Evolutionary conservation across 1,140 invertebrate species (phyloP).

Genomic region (Ceratosolen fusciceps): DNA sequence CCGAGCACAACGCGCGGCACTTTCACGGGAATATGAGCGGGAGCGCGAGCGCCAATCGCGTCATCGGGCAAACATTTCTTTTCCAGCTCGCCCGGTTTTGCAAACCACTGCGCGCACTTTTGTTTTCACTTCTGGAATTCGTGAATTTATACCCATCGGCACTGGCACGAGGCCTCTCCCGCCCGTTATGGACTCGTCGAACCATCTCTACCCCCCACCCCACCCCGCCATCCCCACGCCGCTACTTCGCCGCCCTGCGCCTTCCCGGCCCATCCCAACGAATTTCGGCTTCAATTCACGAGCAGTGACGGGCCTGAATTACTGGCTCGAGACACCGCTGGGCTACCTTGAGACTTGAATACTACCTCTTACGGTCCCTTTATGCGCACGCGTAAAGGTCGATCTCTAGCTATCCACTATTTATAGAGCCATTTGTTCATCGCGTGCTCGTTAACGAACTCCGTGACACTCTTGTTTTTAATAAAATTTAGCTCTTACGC

Average conservation of each 20-base stretch:
- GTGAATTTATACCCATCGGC: neutral
- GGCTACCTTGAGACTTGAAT: no score
- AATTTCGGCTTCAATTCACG: neutral
- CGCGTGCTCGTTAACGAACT: neutral
- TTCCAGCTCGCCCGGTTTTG: neutral
- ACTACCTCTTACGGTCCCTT: no score
- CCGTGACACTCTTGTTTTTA: neutral
- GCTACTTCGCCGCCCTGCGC: no score
- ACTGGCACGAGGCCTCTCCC: no score
- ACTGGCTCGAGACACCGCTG: no score
- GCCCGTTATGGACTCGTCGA: no score
- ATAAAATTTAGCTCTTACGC: neutral
- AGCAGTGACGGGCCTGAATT: no score
- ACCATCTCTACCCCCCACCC: no score
- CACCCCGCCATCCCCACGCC: no score
- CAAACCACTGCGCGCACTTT: conserved; percentile 4
- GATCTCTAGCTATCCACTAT: no score
- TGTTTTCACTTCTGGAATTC: conserved; percentile 16
- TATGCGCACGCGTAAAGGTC: no score
- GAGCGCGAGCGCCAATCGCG: conserved; percentile 7
- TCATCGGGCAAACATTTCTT: neutral
- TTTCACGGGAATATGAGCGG: conserved; percentile 11
- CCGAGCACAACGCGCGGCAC: neutral
- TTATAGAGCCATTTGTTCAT: neutral
- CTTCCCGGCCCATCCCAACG: neutral